Base-by-base conservation (phyloP, 2,888 invertebrate species). In the Mamestra brassicae region DNA sequence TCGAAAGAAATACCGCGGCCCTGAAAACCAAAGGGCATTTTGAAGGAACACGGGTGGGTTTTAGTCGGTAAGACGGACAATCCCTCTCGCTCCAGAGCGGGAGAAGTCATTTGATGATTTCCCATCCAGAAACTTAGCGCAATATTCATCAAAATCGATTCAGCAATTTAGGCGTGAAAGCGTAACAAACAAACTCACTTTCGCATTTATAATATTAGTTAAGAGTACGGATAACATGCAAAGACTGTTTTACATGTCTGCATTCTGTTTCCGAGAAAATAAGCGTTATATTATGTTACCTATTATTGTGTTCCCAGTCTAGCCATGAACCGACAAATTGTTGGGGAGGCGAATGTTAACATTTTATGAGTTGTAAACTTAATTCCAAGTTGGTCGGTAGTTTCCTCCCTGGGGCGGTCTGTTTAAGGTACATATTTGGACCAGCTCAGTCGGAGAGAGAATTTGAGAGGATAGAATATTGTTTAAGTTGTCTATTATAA, bases 311-410 rank as follows among this genome's bases (percentile, higher is more conserved):
- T 78, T 54, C 52, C 26, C n/a, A 70, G 55, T 62, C 26, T 62
- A 69, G 64, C 57, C 66, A 66, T 61, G 73, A 80, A 63, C 52
- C 3, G 13, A 61, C n/a, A 77, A 74, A 73, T 69, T 75, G 75
- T 71, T 74, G 55, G 6, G 57, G 76, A 72, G 66, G 71, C 68
- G 42, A 64, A 57, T 47, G 58, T 68, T 66, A 81, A 80, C 70
- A 83, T 81, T 83, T 84, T 80, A 68, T 75, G 78, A 78, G 74
- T 79, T 85, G 71, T 72, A 64, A 84, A 84, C 78, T 75, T 79
- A 77, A 80, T 78, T 76, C 62, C 5, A 75, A 87, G 73, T 85
- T 76, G 4, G n/a, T 13, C 10, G n/a, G 61, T 78, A 71, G 68
- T 52, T 75, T 67, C 55, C 13, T 47, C 65, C 72, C 63, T 34